A percentile compares a stretch with the other conserved stretches of the same genome.
These are phyloP conservation scores for Galeopterus variegatus DNA, from an alignment of 2,113 vertebrate genomes.

Conservation along the genomic window DNA sequence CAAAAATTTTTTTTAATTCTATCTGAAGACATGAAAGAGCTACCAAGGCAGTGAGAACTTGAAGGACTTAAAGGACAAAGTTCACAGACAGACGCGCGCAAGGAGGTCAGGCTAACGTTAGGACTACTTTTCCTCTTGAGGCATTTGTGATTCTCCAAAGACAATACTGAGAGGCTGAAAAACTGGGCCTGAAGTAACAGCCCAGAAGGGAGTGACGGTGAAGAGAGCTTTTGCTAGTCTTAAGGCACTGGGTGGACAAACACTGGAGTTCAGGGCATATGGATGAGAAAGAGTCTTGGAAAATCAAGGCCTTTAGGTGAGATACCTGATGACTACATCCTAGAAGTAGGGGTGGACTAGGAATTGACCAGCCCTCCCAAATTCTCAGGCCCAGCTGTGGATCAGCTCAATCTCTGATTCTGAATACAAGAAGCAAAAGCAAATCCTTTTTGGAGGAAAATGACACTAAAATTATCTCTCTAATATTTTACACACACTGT, in stretches of 20 bases:
- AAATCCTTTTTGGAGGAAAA: not conserved
- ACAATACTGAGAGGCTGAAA: not conserved
- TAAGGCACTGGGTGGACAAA: not conserved
- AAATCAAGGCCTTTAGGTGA: not conserved
- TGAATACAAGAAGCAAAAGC: constrained; percentile 37
- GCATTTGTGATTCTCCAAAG: not conserved
- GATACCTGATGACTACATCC: not conserved
- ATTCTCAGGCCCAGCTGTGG: not conserved
- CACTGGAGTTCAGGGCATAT: not conserved
- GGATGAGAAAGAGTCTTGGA: not conserved
- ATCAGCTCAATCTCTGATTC: not conserved
- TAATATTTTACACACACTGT: not conserved
- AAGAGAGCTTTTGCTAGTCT: not conserved
- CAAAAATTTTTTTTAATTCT: not conserved
- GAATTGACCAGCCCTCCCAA: not conserved
- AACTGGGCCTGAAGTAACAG: not conserved
- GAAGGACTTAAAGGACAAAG: not conserved
- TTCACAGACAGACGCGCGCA: not conserved
- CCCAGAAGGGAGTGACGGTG: not conserved
- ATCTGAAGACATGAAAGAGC: not conserved
- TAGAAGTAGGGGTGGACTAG: not conserved
- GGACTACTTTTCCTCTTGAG: not conserved
- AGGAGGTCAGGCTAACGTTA: not conserved
- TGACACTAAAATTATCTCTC: not conserved
- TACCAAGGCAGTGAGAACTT: not conserved